A percentile compares a stretch with the other conserved stretches of the same genome.
Conservation (phyloP, 2,113 vertebrate genomes). For the Colistium nudipinnis region DNA sequence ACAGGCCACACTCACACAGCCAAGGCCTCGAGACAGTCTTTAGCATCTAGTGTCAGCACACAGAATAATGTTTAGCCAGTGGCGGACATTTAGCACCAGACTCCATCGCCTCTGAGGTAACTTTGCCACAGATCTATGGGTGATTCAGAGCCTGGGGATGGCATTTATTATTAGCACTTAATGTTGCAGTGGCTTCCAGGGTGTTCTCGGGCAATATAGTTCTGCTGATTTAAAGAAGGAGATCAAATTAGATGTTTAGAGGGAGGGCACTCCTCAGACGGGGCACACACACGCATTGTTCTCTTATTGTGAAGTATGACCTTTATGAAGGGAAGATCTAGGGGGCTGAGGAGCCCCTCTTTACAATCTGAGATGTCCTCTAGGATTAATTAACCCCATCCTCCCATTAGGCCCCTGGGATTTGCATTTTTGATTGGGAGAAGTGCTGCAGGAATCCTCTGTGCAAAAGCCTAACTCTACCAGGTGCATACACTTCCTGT, state of each 20-base stretch:
- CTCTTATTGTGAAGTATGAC: conserved; percentile 72
- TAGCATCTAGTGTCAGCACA: conserved; percentile 56
- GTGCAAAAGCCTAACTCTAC: conserved; percentile 18
- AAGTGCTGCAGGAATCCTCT: conserved; percentile 11
- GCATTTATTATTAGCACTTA: conserved; percentile 67
- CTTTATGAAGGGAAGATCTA: conserved; percentile 72
- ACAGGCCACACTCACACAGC: conserved; percentile 59
- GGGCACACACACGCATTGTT: conserved; percentile 59
- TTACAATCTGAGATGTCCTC: conserved; percentile 65
- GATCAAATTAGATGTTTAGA: conserved; percentile 68
- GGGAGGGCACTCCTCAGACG: conserved; percentile 56
- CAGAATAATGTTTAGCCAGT: conserved; percentile 62
- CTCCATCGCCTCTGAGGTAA: conserved; percentile 47
- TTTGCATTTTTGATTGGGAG: conserved; percentile 52
- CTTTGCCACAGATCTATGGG: conserved; percentile 68
- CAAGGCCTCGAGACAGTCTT: conserved; percentile 66
- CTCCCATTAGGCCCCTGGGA: conserved; percentile 65
- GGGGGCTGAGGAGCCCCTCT: conserved; percentile 53
- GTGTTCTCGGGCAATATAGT: conserved; percentile 54
- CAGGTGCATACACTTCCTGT: conserved; percentile 53
- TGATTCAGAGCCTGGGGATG: conserved; percentile 62
- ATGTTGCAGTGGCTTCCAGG: conserved; percentile 53
- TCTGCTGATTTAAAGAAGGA: conserved; percentile 64
- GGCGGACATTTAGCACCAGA: conserved; percentile 77
- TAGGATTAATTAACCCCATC: conserved; percentile 77